Evolutionary conservation across 30 jellyfish, hydroid and myxozoan genomes (phyloP), one percentile per base, ranked within the genome.

Genomic region (Hydractinia echinata): DNA sequence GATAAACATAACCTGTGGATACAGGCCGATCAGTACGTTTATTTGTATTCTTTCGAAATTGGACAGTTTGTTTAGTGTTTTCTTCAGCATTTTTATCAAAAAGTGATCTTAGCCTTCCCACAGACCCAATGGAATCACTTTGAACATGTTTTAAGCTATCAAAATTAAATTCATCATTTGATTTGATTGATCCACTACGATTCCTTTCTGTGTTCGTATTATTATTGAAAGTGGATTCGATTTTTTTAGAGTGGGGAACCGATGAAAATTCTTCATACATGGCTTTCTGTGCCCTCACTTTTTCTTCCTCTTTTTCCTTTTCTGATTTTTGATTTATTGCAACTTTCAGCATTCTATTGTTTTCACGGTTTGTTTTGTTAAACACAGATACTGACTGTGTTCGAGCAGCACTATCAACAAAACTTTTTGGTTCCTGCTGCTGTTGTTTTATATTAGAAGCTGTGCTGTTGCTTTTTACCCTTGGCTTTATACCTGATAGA

Each of bases 261-360:
- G 86, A 85, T 54, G 97, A 84, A 6, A 89, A 82, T 76, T 89
- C 97, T 9, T 88, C 95, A 61, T 89, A 89, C 51, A 19, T 7
- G 39, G 55, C 61, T 50, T 71, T 71, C 4, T 71, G 55, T 7
- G 55, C 81, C n/a, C 18, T 71, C 18, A 7, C 66, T 20, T 71
- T 50, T 71, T 71, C 61, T 19, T 71, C 81, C 9, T 71, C 81
- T 19, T 30, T 20, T 20, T 71, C 61, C 39, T n/a, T 71, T 5
- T 50, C 61, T n/a, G 60, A 55, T 71, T 50, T 71, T 20, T n/a
- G 53, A 71, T 20, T 50, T 20, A 71, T 19, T 11, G 15, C 19
- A 11, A 18, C 69, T 58, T 18, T 58, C 19, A 18, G 18, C 15
- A 11, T 18, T 11, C 19, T 58, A 11, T 58, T 58, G 19, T 58